These are phyloP conservation scores for Gymnothorax javanicus DNA, from an alignment of 2,797 vertebrate species.

Conservation along the genomic window DNA sequence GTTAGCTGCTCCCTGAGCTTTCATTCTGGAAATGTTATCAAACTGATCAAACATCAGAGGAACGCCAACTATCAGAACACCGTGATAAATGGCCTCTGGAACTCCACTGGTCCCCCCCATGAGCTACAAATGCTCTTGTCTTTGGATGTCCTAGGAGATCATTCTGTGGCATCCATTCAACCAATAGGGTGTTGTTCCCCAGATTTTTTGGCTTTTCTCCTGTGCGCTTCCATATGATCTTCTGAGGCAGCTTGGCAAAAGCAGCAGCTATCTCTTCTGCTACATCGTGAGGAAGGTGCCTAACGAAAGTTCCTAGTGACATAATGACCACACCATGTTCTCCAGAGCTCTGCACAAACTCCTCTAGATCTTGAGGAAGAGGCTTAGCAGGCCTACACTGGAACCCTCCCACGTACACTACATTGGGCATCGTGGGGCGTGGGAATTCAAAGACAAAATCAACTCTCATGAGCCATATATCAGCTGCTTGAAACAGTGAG, in stretches of 20 bases:
- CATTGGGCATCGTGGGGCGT: too few species aligned
- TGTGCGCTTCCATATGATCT: slow-evolving; percentile 22
- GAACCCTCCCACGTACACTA: too few species aligned
- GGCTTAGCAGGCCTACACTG: too few species aligned
- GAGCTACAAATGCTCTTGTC: slow-evolving; percentile 29
- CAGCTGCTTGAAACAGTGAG: slow-evolving; percentile 23
- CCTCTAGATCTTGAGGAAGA: too few species aligned
- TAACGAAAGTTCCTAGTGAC: slow-evolving; percentile 24
- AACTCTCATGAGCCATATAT: slow-evolving; percentile 41
- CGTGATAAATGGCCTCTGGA: slow-evolving; percentile 34
- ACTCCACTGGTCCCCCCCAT: slow-evolving; percentile 13
- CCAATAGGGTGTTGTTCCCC: slow-evolving; percentile 31
- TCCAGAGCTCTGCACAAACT: too few species aligned
- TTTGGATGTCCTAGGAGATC: slow-evolving; percentile 29
- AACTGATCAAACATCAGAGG: slow-evolving; percentile 26
- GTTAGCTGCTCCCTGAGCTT: slow-evolving; percentile 21
- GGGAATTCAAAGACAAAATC: too few species aligned
- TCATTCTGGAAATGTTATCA: slow-evolving; percentile 23
- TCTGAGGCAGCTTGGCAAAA: slow-evolving; percentile 27
- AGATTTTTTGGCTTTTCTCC: slow-evolving; percentile 6
- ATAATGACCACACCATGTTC: slow-evolving; percentile 48
- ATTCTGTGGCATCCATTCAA: neutral
- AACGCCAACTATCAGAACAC: slow-evolving; percentile 29
- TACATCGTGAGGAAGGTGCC: slow-evolving; percentile 2
- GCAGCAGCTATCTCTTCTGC: slow-evolving; percentile 20